Percentiles rank a stretch among this genome's conserved stretches.
Evolutionary conservation across 2,888 invertebrate species (phyloP).

Genomic region (Mamestra brassicae): DNA sequence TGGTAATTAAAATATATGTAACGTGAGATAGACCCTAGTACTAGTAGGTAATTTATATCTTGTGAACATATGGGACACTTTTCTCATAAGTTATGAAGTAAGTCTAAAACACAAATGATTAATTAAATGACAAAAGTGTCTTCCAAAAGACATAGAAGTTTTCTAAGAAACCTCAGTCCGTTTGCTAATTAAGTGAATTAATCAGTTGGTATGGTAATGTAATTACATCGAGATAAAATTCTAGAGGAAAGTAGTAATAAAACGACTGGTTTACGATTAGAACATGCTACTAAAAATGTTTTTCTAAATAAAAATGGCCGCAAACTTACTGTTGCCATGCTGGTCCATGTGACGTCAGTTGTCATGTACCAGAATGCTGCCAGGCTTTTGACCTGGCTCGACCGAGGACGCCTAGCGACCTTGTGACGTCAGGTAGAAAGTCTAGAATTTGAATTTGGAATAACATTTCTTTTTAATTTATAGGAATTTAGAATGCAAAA

Average conservation of each 20-base stretch:
- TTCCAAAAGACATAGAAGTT: slow-evolving; percentile 30
- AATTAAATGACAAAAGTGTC: too few species aligned
- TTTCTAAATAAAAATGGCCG: slow-evolving; percentile 45
- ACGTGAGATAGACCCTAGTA: too few species aligned
- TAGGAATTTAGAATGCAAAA: not conserved
- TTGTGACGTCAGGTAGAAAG: slow-evolving; percentile 65
- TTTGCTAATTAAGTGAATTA: slow-evolving; percentile 63
- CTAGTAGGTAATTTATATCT: not conserved
- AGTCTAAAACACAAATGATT: not conserved
- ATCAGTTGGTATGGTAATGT: slow-evolving; percentile 64
- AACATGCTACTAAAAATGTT: slow-evolving; percentile 50
- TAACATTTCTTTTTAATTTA: slow-evolving; percentile 36
- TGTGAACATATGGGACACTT: not conserved
- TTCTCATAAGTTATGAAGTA: not conserved
- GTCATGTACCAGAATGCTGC: slow-evolving; percentile 40
- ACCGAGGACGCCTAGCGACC: slow-evolving; percentile 63
- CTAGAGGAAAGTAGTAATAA: slow-evolving; percentile 61
- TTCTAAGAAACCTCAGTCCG: slow-evolving; percentile 40
- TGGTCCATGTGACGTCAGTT: slow-evolving; percentile 47
- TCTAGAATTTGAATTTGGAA: slow-evolving; percentile 47
- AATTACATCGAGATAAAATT: slow-evolving; percentile 57
- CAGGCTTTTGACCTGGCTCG: slow-evolving; percentile 54
- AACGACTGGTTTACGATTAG: slow-evolving; percentile 53
- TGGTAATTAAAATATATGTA: too few species aligned
- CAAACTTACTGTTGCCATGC: slow-evolving; percentile 45